Conservation (phyloP, 2,113 vertebrate genomes). For the Xenopus tropicalis region DNA sequence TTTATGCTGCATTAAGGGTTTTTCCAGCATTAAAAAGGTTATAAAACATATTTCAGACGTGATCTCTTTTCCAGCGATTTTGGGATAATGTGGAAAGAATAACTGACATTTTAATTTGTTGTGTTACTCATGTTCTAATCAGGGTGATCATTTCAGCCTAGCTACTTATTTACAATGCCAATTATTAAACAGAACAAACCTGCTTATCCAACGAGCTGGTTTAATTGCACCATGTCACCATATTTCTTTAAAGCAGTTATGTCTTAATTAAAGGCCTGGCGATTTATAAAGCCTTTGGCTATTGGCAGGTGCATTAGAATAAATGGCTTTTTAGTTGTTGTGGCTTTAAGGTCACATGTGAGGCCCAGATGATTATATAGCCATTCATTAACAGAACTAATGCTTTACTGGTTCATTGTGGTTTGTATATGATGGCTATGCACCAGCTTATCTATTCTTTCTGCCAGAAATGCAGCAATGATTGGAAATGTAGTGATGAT, state of each 20-base stretch:
- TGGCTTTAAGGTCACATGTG: slow-evolving; percentile 5
- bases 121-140: background rate
- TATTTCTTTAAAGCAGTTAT: slow-evolving; percentile 26
- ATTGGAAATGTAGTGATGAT: too few relatives aligned
- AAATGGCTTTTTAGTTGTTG: background rate
- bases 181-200: slow-evolving; percentile 24
- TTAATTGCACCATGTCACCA: slow-evolving; percentile 24
- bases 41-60: too few relatives aligned
- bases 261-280: slow-evolving; percentile 31
- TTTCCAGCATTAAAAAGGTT: too few relatives aligned
- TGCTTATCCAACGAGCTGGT: slow-evolving; percentile 12
- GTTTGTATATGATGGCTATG: too few relatives aligned
- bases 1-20: too few relatives aligned
- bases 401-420: background rate
- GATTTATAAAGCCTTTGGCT: slow-evolving; percentile 15
- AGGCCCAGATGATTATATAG: background rate
- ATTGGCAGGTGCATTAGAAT: slow-evolving; percentile 20
- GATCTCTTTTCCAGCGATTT: background rate
- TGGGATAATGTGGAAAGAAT: background rate
- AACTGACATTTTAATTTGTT: slow-evolving; percentile 24
- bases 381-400: slow-evolving; percentile 6
- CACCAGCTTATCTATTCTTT: too few relatives aligned
- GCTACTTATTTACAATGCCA: slow-evolving; percentile 33
- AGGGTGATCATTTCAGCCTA: slow-evolving; percentile 17
- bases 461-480: too few relatives aligned